Base-by-base conservation (phyloP, 2,888 invertebrate genomes). In the Steinernema hermaphroditum region DNA sequence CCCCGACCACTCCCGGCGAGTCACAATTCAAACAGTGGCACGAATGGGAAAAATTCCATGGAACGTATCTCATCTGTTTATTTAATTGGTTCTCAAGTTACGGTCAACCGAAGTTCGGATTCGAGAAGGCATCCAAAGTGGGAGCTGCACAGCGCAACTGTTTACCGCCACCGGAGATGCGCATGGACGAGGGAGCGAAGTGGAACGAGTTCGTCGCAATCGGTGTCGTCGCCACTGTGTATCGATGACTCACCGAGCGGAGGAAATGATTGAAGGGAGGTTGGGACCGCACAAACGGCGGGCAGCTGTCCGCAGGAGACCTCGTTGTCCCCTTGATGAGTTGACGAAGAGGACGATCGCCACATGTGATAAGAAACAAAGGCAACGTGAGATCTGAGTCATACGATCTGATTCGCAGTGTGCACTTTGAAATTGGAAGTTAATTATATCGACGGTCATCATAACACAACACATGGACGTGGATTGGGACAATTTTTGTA, bases 1-100 rank as follows among this genome's bases (percentile, higher is more conserved):
- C 46, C 46, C 6, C 22, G 9, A 12, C 4, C 37, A 37, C 37
- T 37, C 37, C 6, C 4, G 37, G 37, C 12, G 4, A 37, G n/a
- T 46, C n/a, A 54, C 54, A 54, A 22, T 6, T 27, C 54, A 54
- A 54, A 54, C 54, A 54, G 54, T 54, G 54, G 54, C 54, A 54
- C 22, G 29, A 16, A 24, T 2, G 24, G 29, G 24, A 9, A 27
- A 2, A 16, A 9, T 24, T 22, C 24, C 29, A 19, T 4, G 27
- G 29, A 54, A 16, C 9, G 54, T 8, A 22, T 24, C 54, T 22
- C 4, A 24, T 54, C 24, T 54, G 54, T 54, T 54, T 54, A 54
- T 54, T 54, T 16, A 9, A 4, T 16, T 16, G 16, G 16, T 19
- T 16, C 6, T 46, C 46, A n/a, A 16, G 22, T 46, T 41, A 41